A percentile compares a stretch with the other conserved stretches of the same genome.
phyloP scores from a whole-genome alignment of 2,113 vertebrate species.

The Bubo scandiacus region DNA sequence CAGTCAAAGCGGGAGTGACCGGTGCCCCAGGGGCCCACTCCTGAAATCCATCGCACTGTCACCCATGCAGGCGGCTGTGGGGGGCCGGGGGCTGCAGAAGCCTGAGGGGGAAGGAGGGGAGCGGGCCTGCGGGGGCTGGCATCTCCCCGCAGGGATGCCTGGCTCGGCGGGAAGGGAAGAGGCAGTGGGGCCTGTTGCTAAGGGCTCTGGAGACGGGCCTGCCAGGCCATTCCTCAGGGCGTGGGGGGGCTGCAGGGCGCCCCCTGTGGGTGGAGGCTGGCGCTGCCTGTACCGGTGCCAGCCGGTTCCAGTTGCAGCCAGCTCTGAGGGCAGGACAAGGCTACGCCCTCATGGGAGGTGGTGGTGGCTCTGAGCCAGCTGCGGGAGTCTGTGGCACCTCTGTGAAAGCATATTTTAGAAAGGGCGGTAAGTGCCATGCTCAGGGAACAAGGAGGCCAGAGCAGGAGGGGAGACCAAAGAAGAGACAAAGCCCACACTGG shows the following conservation, averaged over 20 bases:
- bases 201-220: rapidly evolving
- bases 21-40: neutral
- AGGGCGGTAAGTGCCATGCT: rapidly evolving
- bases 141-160: neutral
- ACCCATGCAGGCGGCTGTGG: neutral
- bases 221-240: rapidly evolving
- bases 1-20: constrained; percentile 10
- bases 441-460: neutral
- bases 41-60: neutral
- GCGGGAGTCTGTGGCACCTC: rapidly evolving
- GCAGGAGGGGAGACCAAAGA: neutral
- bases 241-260: neutral
- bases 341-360: rapidly evolving
- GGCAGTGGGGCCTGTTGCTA: rapidly evolving
- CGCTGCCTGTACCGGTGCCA: rapidly evolving
- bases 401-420: rapidly evolving
- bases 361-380: rapidly evolving
- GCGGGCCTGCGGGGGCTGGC: rapidly evolving
- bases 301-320: neutral
- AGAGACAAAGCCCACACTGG: rapidly evolving
- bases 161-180: neutral
- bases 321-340: rapidly evolving
- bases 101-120: neutral
- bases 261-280: neutral
- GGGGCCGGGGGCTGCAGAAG: neutral